A percentile compares a stretch with the other conserved stretches of the same genome.
Evolutionary conservation across 2,797 vertebrate species (phyloP).

Genomic region (Oreonectes daqikongensis): DNA sequence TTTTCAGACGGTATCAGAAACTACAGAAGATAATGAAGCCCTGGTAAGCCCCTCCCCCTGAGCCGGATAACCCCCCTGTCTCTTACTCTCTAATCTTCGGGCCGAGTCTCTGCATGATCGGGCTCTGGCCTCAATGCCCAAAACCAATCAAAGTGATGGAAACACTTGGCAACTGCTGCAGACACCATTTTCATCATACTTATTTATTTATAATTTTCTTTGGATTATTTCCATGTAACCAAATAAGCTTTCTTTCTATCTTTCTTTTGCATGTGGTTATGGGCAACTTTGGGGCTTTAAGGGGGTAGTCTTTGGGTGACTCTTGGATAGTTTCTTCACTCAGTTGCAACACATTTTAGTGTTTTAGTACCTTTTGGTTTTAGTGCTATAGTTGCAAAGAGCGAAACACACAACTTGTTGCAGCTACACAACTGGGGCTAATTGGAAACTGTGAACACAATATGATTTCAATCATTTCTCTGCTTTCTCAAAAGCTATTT

Average conservation of each 20-base stretch:
- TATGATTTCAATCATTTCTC: background rate
- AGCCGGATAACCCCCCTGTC: constrained; percentile 74
- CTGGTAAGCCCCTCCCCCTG: constrained; percentile 86
- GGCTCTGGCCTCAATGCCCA: constrained; percentile 66
- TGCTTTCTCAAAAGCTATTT: background rate
- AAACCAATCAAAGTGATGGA: constrained; percentile 57
- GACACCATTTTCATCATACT: constrained; percentile 54
- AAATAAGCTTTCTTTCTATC: constrained; percentile 55
- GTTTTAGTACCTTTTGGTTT: background rate
- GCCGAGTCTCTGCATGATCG: constrained; percentile 81
- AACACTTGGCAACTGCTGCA: constrained; percentile 47
- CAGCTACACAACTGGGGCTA: background rate
- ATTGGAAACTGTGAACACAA: background rate
- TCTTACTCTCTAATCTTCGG: constrained; percentile 74
- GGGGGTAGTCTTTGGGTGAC: constrained; percentile 27
- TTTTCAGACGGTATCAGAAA: constrained; percentile 99
- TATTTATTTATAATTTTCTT: constrained; percentile 8
- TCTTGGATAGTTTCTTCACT: background rate
- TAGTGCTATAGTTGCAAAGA: background rate
- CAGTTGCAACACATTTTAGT: background rate
- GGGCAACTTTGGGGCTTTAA: constrained; percentile 57
- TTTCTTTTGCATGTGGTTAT: constrained; percentile 74
- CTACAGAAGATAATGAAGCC: constrained; percentile 99
- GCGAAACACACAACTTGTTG: background rate
- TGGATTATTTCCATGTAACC: constrained; percentile 57